Percentiles rank a stretch among this genome's conserved stretches.
These are phyloP conservation scores for Leucophora obtusa DNA, from an alignment of 2,888 invertebrate species.

Conservation along the genomic window DNA sequence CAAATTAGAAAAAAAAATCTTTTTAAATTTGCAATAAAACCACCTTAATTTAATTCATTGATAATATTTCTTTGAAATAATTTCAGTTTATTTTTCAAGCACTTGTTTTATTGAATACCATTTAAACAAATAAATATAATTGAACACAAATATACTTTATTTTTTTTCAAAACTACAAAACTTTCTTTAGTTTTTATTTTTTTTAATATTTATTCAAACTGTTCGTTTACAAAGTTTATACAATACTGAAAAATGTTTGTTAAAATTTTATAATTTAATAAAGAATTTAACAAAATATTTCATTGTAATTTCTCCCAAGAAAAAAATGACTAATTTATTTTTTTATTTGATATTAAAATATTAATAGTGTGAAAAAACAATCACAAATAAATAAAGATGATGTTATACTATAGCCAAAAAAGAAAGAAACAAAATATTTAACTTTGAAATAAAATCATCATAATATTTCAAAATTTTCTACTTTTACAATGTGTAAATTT, in stretches of 20 bases:
- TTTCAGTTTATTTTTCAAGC: too few species aligned
- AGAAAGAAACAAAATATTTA: constrained; percentile 10
- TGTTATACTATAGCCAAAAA: constrained; percentile 21
- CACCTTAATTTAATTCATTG: too few species aligned
- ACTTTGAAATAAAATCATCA: constrained; percentile 17
- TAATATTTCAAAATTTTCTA: not conserved
- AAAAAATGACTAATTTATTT: not conserved
- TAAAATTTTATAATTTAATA: constrained; percentile 22
- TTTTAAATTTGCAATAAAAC: too few species aligned
- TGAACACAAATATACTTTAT: not conserved
- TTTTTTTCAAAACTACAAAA: not conserved
- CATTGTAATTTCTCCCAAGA: constrained; percentile 44
- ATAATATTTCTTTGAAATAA: too few species aligned
- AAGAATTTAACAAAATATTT: constrained; percentile 18
- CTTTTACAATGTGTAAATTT: constrained; percentile 13
- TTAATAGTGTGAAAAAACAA: not conserved
- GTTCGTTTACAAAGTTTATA: constrained; percentile 43
- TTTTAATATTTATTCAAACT: constrained; percentile 24
- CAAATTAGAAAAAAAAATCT: too few species aligned
- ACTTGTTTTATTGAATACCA: too few species aligned
- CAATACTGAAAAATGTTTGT: constrained; percentile 33
- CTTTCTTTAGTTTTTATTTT: not conserved
- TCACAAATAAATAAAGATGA: constrained; percentile 9
- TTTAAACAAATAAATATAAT: too few species aligned
- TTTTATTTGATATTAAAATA: constrained; percentile 2